These are phyloP conservation scores for Brachymystax lenok DNA, from an alignment of 2,797 vertebrate species.

Conservation along the genomic window DNA sequence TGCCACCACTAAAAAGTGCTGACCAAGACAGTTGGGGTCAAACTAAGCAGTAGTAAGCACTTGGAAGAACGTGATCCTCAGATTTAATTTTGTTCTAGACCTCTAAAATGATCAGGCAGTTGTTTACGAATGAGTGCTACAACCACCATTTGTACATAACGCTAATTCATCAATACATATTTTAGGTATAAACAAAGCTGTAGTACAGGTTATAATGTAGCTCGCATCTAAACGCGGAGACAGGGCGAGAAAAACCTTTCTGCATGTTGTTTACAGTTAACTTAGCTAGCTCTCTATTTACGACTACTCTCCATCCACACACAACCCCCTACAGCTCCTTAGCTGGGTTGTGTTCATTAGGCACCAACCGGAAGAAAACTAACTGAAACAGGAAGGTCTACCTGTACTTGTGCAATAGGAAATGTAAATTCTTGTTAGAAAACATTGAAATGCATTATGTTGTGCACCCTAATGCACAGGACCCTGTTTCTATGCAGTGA, in stretches of 20 bases:
- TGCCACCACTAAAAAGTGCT: not conserved
- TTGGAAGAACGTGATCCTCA: not conserved
- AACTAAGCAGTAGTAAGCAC: not conserved
- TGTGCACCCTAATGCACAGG: no score
- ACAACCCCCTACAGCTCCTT: not conserved
- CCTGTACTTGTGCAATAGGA: no score
- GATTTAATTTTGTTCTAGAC: not conserved
- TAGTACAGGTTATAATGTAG: slow-evolving; percentile 36
- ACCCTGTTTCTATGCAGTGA: no score
- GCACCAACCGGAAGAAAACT: no score
- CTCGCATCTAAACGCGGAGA: slow-evolving; percentile 44
- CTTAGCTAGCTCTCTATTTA: slow-evolving; percentile 41
- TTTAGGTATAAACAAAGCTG: slow-evolving; percentile 11
- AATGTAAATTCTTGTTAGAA: no score
- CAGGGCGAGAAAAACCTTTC: slow-evolving; percentile 52
- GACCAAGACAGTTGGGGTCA: not conserved
- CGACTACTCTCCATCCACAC: not conserved
- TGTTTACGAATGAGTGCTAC: not conserved
- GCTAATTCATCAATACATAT: slow-evolving; percentile 21
- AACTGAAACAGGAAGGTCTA: no score
- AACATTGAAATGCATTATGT: no score
- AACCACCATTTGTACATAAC: slow-evolving; percentile 13
- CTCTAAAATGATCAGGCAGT: not conserved
- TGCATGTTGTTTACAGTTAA: slow-evolving; percentile 60
- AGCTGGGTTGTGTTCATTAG: not conserved